phyloP scores from a whole-genome alignment of 2,888 invertebrate genomes.

The Nezara viridula region DNA sequence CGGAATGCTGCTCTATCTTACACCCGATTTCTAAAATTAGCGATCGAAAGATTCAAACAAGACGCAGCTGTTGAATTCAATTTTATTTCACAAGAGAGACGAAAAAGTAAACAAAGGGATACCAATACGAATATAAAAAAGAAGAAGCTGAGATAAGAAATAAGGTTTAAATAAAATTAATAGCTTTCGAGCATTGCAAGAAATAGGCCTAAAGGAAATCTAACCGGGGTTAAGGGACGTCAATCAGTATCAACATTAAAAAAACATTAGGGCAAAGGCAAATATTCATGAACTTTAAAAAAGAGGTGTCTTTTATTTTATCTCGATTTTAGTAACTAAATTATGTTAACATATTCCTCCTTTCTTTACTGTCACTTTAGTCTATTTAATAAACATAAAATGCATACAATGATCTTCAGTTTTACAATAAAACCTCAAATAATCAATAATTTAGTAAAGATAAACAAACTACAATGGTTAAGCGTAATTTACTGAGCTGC shows the following conservation, averaged over 20 bases:
- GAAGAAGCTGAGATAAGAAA: not conserved
- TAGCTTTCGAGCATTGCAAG: not conserved
- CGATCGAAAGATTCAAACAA: not conserved
- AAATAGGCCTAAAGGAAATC: not conserved
- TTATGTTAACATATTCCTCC: constrained; percentile 18
- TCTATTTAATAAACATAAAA: not conserved
- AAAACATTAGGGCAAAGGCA: not conserved
- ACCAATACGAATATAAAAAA: not conserved
- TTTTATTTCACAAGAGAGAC: not conserved
- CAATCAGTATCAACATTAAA: constrained; percentile 24
- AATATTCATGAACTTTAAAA: not conserved
- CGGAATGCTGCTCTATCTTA: not conserved
- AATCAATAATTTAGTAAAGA: too few species aligned
- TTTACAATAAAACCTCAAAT: not conserved
- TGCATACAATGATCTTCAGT: not conserved
- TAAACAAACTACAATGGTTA: too few species aligned
- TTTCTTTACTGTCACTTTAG: not conserved
- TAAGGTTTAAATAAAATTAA: not conserved
- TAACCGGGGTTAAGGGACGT: not conserved
- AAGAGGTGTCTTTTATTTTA: not conserved
- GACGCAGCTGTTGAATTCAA: not conserved
- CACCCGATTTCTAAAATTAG: not conserved
- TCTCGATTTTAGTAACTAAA: not conserved
- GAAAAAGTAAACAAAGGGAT: not conserved
- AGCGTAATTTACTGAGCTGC: too few species aligned